A percentile compares a stretch with the other conserved stretches of the same genome.
Evolutionary conservation across 1,140 invertebrate genomes (phyloP).

Genomic region (Aphidius ervi): DNA sequence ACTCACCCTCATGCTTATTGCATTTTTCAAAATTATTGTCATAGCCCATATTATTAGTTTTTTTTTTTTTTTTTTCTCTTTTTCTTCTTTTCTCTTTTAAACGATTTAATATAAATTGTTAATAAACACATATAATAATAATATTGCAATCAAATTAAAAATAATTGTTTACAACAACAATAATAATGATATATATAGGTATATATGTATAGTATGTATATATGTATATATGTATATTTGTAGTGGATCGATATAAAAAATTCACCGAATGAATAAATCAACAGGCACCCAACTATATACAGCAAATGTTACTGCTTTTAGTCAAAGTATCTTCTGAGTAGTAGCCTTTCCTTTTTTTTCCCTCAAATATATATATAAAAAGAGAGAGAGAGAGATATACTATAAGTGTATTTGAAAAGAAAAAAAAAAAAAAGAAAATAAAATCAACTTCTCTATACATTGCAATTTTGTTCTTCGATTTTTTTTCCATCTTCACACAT

Average conservation of each 20-base stretch:
- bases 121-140: no score
- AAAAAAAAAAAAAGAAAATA: conserved; percentile 1
- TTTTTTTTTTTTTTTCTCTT: no score
- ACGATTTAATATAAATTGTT: no score
- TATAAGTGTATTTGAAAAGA: background rate
- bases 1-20: conserved; percentile 44
- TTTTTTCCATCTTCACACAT: no score
- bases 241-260: conserved; percentile 37
- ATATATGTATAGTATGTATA: no score
- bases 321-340: conserved; percentile 35
- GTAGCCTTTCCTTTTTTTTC: conserved; percentile 23
- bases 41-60: background rate
- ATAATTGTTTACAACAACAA: background rate
- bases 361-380: conserved; percentile 13
- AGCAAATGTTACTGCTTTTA: conserved; percentile 30
- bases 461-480: no score
- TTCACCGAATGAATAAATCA: conserved; percentile 49
- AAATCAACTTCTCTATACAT: no score
- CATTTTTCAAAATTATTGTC: conserved; percentile 47
- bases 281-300: conserved; percentile 25
- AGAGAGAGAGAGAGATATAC: background rate
- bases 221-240: background rate
- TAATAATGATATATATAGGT: conserved; percentile 6
- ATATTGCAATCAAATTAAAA: no score
- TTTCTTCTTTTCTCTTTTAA: background rate